Evolutionary conservation across 1,140 invertebrate species (phyloP), one percentile per base, ranked within the genome.

Genomic region (Microplitis mediator): DNA sequence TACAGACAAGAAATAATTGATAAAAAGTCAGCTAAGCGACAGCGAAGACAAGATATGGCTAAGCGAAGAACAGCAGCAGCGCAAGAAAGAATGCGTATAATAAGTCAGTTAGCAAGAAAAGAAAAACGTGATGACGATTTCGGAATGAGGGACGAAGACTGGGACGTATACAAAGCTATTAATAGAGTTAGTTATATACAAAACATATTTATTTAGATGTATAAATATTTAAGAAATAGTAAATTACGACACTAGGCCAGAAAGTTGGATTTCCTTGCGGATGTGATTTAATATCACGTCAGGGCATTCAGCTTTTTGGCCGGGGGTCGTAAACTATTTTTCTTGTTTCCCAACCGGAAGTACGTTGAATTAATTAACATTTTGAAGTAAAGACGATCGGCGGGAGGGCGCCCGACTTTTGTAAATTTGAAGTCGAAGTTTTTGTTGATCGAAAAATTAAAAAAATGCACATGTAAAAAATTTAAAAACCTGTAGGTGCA

Each of bases 131-230:
- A 95, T 70, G 95, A 97, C 81, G 95, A 95, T 82, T 98, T 98
- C 89, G 96, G 96, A 34, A 92, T 94, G 86, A 90, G 95, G 77
- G 96, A 98, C 85, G 95, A 96, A 83, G 96, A 98, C 82, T 98
- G 96, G 96, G 95, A 97, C 86, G 95, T 97, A 2, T 98, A 98
- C 81, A 97, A 97, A 88, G 93, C 92, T 58, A 96, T 97, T 64
- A 94, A 93, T 81, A 91, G 90, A 85, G 94, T 95, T 87, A 89
- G 90, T 45, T 45, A 45, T 45, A 45, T 45, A 45, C 8, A 45
- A 45, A 45, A 45, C 39, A 45, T 45, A 6, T 45, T 5, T 45
- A 6, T 5, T 45, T 4, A 45, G 5, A 9, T 45, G 2, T 54
- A 54, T 54, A 8, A 54, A n/a, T 54, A 16, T 54, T 54, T 3